phyloP scores from a whole-genome alignment of 2,888 invertebrate genomes.

The Frankliniella fusca region DNA sequence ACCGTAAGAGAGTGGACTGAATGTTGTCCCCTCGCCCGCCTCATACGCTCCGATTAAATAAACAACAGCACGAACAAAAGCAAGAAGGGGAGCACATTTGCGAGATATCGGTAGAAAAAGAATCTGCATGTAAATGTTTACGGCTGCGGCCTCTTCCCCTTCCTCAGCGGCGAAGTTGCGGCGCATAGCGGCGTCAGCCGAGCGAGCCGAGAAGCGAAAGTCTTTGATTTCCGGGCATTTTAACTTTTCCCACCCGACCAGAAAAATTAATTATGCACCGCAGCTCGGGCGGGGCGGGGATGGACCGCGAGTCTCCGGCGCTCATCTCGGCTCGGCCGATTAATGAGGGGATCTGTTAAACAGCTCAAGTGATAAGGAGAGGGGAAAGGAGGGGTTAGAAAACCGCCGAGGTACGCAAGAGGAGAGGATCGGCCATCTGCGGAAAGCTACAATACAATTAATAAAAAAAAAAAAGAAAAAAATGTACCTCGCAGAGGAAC shows the following conservation, averaged over 20 bases:
- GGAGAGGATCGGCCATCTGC: background rate
- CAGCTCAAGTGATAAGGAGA: background rate
- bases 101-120: background rate
- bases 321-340: background rate
- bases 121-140: conserved; percentile 21
- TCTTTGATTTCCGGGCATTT: background rate
- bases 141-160: background rate
- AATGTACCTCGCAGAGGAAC: too few relatives aligned
- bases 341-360: conserved; percentile 16
- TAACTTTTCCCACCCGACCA: background rate
- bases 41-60: background rate
- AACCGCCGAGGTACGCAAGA: too few relatives aligned
- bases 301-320: too few relatives aligned
- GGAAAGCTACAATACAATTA: too few relatives aligned
- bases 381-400: background rate
- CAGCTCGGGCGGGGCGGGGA: too few relatives aligned
- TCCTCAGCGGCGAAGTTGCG: background rate
- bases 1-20: too few relatives aligned
- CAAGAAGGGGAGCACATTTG: background rate
- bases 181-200: background rate
- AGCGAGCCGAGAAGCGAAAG: background rate
- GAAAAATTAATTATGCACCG: conserved; percentile 13
- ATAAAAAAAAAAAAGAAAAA: too few relatives aligned
- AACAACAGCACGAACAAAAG: background rate
- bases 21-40: too few relatives aligned